Evolutionary conservation across 2,888 invertebrate species (phyloP).

Genomic region (Periphyllus acericola): DNA sequence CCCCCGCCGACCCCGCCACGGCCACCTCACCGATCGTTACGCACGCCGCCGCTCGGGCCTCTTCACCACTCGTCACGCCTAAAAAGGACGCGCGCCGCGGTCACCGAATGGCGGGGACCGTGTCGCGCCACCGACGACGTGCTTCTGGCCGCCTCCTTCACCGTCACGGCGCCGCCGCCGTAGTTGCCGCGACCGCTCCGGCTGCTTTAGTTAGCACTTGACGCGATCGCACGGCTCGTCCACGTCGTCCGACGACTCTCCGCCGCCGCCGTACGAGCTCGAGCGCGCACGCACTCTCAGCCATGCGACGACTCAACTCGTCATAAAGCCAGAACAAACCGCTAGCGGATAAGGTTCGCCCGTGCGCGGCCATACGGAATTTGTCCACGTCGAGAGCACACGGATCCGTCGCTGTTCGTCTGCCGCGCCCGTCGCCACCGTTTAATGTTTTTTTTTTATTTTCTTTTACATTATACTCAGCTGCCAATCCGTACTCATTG

Average conservation of each 20-base stretch:
- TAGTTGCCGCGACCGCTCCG: neutral
- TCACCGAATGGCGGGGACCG: slow-evolving; percentile 9
- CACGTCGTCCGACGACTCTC: neutral
- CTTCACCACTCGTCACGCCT: slow-evolving; percentile 35
- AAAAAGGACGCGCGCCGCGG: slow-evolving; percentile 36
- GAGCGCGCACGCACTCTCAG: slow-evolving; percentile 29
- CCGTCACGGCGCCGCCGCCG: neutral
- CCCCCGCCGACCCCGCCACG: neutral
- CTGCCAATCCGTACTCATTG: neutral
- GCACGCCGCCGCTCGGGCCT: neutral
- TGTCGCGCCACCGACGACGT: neutral
- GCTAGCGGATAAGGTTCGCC: neutral
- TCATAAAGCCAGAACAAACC: too few relatives aligned
- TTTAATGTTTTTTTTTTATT: neutral
- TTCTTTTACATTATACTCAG: neutral
- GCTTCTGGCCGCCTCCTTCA: neutral
- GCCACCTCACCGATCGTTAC: neutral
- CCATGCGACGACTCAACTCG: neutral
- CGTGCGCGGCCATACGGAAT: neutral
- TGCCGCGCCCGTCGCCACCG: neutral
- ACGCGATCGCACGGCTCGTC: neutral
- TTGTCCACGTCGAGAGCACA: neutral
- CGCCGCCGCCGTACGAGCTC: slow-evolving; percentile 17
- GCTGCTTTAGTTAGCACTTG: neutral
- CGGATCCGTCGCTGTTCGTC: neutral